Percentiles rank a stretch among this genome's conserved stretches.
These are phyloP conservation scores for Panopea generosa DNA, from an alignment of 2,888 invertebrate genomes.

Conservation along the genomic window DNA sequence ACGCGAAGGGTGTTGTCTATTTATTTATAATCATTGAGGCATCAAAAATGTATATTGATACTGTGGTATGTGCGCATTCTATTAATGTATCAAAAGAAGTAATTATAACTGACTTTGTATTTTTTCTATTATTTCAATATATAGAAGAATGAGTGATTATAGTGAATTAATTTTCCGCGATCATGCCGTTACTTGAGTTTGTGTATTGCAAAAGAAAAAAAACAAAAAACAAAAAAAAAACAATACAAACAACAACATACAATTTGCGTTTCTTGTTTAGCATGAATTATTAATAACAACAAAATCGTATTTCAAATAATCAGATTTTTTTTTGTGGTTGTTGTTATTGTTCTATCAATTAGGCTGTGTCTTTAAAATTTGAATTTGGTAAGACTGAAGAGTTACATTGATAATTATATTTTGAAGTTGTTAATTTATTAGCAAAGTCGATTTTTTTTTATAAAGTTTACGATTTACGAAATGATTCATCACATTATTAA, in stretches of 20 bases:
- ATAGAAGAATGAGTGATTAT: slow-evolving; percentile 3
- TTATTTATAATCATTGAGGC: slow-evolving; percentile 50
- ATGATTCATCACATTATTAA: too few species aligned
- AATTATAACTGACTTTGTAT: slow-evolving; percentile 31
- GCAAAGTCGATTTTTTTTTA: too few species aligned
- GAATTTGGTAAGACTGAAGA: too few species aligned
- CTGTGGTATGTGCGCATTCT: slow-evolving; percentile 11
- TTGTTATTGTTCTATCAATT: too few species aligned
- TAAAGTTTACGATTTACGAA: too few species aligned
- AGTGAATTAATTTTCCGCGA: background rate
- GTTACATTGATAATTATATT: too few species aligned
- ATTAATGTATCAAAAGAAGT: background rate
- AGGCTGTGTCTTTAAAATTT: too few species aligned
- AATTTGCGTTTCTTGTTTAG: too few species aligned
- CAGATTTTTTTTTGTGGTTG: too few species aligned
- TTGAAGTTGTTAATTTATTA: too few species aligned
- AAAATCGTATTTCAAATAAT: too few species aligned
- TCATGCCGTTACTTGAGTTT: slow-evolving; percentile 15
- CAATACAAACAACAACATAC: background rate
- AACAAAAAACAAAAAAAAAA: background rate
- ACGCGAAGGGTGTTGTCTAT: slow-evolving; percentile 45
- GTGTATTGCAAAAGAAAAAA: slow-evolving; percentile 4
- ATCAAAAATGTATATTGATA: slow-evolving; percentile 20
- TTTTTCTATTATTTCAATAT: slow-evolving; percentile 45
- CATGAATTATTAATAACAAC: too few species aligned